phyloP scores from a whole-genome alignment of 2,888 invertebrate species.

The Bellardia bayeri region DNA sequence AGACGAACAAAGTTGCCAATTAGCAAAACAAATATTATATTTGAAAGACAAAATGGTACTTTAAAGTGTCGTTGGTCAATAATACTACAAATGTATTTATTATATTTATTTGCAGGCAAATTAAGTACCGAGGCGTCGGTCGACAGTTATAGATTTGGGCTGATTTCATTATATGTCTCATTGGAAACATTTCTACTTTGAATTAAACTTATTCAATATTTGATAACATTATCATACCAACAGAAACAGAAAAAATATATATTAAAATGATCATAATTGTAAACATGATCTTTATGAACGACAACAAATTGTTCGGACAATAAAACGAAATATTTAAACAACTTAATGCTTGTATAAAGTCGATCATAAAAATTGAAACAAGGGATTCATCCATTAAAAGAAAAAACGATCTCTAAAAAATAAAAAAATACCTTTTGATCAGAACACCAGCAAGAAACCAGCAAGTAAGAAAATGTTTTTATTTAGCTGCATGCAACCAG shows the following conservation, averaged over 20 bases:
- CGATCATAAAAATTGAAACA: slow-evolving; percentile 60
- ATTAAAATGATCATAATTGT: neutral
- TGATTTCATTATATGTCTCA: too few species aligned
- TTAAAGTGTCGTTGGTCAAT: too few species aligned
- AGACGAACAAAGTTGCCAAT: too few species aligned
- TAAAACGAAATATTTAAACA: slow-evolving; percentile 62
- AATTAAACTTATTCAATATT: slow-evolving; percentile 25
- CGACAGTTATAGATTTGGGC: too few species aligned
- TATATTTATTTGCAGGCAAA: too few species aligned
- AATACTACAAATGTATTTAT: too few species aligned
- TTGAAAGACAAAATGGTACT: too few species aligned
- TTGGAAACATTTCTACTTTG: slow-evolving; percentile 11
- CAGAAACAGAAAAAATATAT: neutral
- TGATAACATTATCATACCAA: neutral
- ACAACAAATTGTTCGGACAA: slow-evolving; percentile 60
- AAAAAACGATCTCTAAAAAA: slow-evolving; percentile 13
- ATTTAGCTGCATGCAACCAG: slow-evolving; percentile 9
- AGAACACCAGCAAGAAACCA: neutral
- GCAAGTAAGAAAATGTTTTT: neutral
- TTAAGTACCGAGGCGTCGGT: too few species aligned
- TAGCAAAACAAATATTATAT: too few species aligned
- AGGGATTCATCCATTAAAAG: slow-evolving; percentile 39
- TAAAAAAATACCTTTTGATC: slow-evolving; percentile 10
- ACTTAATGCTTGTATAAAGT: slow-evolving; percentile 55
- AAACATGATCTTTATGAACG: slow-evolving; percentile 56